Evolutionary conservation across 2,113 vertebrate genomes (phyloP).

Genomic region (Neolamprologus longior): DNA sequence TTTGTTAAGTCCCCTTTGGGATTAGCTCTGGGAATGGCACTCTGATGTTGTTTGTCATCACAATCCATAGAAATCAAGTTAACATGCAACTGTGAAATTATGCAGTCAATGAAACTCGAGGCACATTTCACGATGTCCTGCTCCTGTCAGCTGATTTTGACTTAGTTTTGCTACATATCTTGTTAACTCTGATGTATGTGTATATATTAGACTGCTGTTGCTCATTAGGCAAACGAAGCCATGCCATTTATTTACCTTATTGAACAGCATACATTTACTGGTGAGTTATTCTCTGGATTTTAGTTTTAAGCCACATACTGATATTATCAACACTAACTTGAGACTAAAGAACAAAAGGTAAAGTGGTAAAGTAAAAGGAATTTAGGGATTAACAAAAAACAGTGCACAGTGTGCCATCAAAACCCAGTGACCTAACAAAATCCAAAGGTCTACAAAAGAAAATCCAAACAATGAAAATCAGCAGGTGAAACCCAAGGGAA

Average conservation of each 20-base stretch:
- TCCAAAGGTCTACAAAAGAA: neutral
- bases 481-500: neutral
- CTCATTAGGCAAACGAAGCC: neutral
- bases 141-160: neutral
- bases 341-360: neutral
- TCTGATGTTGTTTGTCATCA: constrained; percentile 29
- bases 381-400: neutral
- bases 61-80: constrained; percentile 20
- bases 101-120: neutral
- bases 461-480: neutral
- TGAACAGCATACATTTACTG: neutral
- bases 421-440: neutral
- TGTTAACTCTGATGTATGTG: neutral
- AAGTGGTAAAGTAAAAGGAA: neutral
- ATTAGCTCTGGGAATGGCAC: constrained; percentile 23
- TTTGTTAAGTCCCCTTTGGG: constrained; percentile 35
- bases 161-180: neutral
- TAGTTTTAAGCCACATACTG: neutral
- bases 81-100: neutral
- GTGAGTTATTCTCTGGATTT: neutral
- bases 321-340: neutral
- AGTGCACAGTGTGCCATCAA: neutral
- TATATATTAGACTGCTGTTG: neutral
- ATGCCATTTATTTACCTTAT: neutral
- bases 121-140: neutral